Percentiles rank a stretch among this genome's conserved stretches.
These are phyloP conservation scores for Cenopis cana DNA, from an alignment of 2,888 invertebrate species.

Conservation along the genomic window DNA sequence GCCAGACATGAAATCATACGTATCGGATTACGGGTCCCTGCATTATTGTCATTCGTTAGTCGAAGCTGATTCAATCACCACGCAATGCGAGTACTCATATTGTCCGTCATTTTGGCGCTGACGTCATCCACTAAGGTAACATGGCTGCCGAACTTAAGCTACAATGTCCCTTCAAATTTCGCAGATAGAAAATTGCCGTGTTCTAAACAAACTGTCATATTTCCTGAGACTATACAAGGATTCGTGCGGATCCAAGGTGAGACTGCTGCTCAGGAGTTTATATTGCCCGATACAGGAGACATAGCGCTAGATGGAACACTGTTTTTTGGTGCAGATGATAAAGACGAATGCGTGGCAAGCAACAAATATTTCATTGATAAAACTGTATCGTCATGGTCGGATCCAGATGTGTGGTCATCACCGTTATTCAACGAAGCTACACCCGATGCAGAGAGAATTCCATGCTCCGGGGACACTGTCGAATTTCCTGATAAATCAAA, in stretches of 20 bases:
- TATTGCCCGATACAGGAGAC: constrained; percentile 74
- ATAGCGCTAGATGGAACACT: constrained; percentile 66
- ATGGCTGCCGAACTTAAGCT: constrained; percentile 72
- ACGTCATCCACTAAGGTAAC: constrained; percentile 63
- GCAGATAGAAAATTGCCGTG: constrained; percentile 70
- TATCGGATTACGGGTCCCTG: constrained; percentile 67
- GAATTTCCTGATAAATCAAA: constrained; percentile 64
- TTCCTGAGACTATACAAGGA: constrained; percentile 64
- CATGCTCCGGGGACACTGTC: constrained; percentile 76
- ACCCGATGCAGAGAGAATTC: constrained; percentile 79
- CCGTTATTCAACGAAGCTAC: constrained; percentile 74
- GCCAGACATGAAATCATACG: constrained; percentile 63
- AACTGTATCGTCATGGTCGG: constrained; percentile 65
- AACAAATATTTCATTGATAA: constrained; percentile 67
- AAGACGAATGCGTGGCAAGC: constrained; percentile 61
- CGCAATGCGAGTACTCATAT: constrained; percentile 34
- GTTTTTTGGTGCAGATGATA: constrained; percentile 58
- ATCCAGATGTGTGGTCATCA: constrained; percentile 77
- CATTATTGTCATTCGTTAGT: constrained; percentile 60
- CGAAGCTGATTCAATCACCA: constrained; percentile 49
- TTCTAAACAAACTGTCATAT: constrained; percentile 72
- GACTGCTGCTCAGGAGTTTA: constrained; percentile 60
- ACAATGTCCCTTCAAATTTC: constrained; percentile 69
- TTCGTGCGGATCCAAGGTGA: constrained; percentile 61
- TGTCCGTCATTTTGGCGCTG: constrained; percentile 44